Evolutionary conservation across 2,888 invertebrate species (phyloP).

Genomic region (Limnephilus marmoratus): DNA sequence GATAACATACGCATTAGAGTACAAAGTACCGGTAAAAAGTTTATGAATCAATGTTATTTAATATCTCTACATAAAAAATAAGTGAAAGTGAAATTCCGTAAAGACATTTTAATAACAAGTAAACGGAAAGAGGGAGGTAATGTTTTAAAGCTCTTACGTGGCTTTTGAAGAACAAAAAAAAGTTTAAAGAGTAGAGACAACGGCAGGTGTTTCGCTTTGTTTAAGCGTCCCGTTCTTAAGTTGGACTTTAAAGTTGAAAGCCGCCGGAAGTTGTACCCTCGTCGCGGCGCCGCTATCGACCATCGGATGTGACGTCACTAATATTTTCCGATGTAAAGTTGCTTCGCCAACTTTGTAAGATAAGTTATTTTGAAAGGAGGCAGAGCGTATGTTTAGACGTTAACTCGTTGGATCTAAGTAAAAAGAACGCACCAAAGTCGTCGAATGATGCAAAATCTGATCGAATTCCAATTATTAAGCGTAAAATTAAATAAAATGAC

Average conservation of each 20-base stretch:
- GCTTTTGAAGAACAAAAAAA: slow-evolving; percentile 38
- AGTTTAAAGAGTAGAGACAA: slow-evolving; percentile 54
- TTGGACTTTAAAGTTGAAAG: slow-evolving; percentile 51
- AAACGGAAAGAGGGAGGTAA: slow-evolving; percentile 34
- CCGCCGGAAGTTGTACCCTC: slow-evolving; percentile 49
- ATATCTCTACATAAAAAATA: background rate
- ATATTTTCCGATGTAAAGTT: slow-evolving; percentile 43
- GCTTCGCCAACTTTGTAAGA: background rate
- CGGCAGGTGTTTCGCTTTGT: slow-evolving; percentile 57
- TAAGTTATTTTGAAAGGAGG: slow-evolving; percentile 18
- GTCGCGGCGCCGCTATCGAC: slow-evolving; percentile 43
- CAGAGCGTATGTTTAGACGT: background rate
- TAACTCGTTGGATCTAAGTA: background rate
- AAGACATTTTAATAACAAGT: slow-evolving; percentile 31
- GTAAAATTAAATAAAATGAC: too few species aligned
- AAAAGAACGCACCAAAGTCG: background rate
- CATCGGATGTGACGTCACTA: slow-evolving; percentile 48
- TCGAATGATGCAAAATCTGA: background rate
- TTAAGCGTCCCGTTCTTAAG: slow-evolving; percentile 53
- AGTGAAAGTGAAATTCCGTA: background rate
- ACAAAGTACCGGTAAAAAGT: background rate
- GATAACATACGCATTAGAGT: background rate
- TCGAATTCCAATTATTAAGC: background rate
- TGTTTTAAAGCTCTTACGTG: slow-evolving; percentile 51
- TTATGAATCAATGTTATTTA: background rate